Percentiles rank a stretch among this genome's conserved stretches.
phyloP scores from a whole-genome alignment of 1,140 invertebrate genomes.

The Goniozus legneri region DNA sequence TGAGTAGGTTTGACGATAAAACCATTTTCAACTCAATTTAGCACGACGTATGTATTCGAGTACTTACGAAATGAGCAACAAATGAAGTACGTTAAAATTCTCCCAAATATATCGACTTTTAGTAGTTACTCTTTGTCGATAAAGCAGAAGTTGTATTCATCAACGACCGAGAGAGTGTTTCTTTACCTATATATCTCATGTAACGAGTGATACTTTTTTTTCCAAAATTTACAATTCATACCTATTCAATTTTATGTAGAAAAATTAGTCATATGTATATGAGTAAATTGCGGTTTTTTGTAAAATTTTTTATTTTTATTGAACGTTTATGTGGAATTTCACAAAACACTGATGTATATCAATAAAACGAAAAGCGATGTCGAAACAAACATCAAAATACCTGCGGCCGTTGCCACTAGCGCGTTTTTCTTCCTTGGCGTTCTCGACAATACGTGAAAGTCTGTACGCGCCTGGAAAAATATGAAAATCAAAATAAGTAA shows the following conservation, averaged over 20 bases:
- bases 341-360: conserved; percentile 17
- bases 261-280: neutral
- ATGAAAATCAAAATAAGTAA: neutral
- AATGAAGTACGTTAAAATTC: neutral
- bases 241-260: neutral
- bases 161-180: neutral
- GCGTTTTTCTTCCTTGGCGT: conserved; percentile 13
- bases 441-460: conserved; percentile 18
- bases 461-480: conserved; percentile 19
- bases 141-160: neutral
- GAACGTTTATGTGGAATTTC: neutral
- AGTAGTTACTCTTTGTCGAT: neutral
- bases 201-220: neutral
- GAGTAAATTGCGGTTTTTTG: neutral
- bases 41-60: neutral
- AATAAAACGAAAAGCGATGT: conserved; percentile 13
- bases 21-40: neutral
- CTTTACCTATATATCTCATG: neutral
- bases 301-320: neutral
- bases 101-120: neutral
- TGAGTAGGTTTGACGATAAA: too few species aligned
- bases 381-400: conserved; percentile 7
- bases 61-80: conserved; percentile 1
- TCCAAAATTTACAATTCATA: neutral
- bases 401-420: neutral